Evolutionary conservation across 1,140 invertebrate genomes (phyloP), one percentile per base, ranked within the genome.

Genomic region (Trichonephila clavata): DNA sequence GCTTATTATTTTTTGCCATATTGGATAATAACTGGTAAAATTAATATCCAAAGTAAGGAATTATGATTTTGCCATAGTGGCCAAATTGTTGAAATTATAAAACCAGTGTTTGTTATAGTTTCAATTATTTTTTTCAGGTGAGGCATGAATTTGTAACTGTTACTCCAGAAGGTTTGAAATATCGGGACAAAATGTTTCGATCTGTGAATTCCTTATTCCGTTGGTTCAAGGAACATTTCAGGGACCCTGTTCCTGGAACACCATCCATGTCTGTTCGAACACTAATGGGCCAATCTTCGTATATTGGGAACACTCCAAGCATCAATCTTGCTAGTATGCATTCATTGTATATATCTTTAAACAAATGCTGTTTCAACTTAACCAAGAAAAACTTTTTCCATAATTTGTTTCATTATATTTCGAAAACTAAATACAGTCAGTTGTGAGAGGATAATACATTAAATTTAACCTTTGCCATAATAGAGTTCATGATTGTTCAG

Each of bases 141-240:
- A 97, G 97, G 8, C 98, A 99, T 96, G 99, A 99, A 96, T 99
- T 97, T 95, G 97, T 99, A 0, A 98, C 98, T 0, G 97, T 99
- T 0, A 97, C 97, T 13, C 98, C 98, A 0, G 98, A 99, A 94
- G 99, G 99, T 21, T 98, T 99, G 95, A 97, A 97, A 84, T 99
- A 99, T 95, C 96, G 99, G 59, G 97, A 97, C 88, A 97, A 98
- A 95, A 97, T 97, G 95, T 99, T 99, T 95, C 97, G 98, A 90
- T 97, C 97, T 1, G 96, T 99, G 0, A 97, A 97, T 90, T 97
- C 97, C 2, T 95, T 99, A 14, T 97, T 99, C 94, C 97, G 98
- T 87, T 99, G 99, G 99, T 99, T 99, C 95, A 99, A 99, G 95
- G 98, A 99, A 95, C 98, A 99, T 95, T 99, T 99, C 96, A 96